phyloP scores from a whole-genome alignment of 2,888 invertebrate genomes.

The Prosapia bicincta region DNA sequence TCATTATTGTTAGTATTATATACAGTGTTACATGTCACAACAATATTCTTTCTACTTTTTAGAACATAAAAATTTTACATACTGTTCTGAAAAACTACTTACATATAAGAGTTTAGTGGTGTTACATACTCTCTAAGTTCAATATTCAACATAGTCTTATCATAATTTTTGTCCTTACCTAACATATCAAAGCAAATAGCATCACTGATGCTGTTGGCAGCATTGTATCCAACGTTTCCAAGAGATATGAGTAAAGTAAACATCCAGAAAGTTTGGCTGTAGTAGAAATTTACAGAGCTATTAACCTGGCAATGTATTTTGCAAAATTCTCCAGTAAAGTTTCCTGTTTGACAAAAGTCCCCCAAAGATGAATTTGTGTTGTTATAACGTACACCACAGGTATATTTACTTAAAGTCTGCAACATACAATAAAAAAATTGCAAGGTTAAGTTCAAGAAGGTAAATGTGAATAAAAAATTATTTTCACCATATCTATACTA shows the following conservation, averaged over 20 bases:
- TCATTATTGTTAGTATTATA: no score
- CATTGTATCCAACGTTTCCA: constrained; percentile 78
- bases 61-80: no score
- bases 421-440: not conserved
- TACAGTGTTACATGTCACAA: no score
- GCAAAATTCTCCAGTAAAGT: not conserved
- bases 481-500: no score
- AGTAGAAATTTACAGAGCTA: constrained; percentile 38
- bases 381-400: not conserved
- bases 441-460: not conserved
- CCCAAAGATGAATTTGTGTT: not conserved
- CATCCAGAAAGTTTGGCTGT: constrained; percentile 60
- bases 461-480: no score
- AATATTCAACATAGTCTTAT: no score
- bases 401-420: not conserved
- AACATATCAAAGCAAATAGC: constrained; percentile 87
- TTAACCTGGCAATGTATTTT: not conserved
- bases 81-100: no score
- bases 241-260: constrained; percentile 68
- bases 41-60: no score
- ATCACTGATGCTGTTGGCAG: constrained; percentile 82
- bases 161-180: constrained; percentile 54
- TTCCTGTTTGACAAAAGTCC: not conserved
- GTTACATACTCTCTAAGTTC: no score
- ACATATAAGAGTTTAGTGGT: no score